Conservation (phyloP, 2,113 vertebrate species). For the human (Homo sapiens) region GRCh38 chr14:43430001-43430500, state of each 20-base stretch:
- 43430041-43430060: slow-evolving; percentile 18
- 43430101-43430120: slow-evolving; percentile 31
- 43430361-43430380: neutral
- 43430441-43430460: neutral
- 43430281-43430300: neutral
- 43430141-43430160: neutral
- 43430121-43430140: neutral
- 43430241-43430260: neutral
- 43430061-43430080: slow-evolving; percentile 28
- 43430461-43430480: neutral
- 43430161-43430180: neutral
- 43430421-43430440: neutral
- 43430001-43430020: slow-evolving; percentile 53
- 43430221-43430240: neutral
- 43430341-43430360: neutral
- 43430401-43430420: neutral
- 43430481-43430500: neutral
- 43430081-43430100: slow-evolving; percentile 37
- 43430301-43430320: neutral
- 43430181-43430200: neutral
- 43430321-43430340: neutral
- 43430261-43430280: neutral
- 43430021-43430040: slow-evolving; percentile 43
- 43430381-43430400: neutral
- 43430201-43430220: neutral